Percentiles rank a stretch among this genome's conserved stretches.
Conservation (phyloP, 2,888 invertebrate species). For the Pardosa pseudoannulata region DNA sequence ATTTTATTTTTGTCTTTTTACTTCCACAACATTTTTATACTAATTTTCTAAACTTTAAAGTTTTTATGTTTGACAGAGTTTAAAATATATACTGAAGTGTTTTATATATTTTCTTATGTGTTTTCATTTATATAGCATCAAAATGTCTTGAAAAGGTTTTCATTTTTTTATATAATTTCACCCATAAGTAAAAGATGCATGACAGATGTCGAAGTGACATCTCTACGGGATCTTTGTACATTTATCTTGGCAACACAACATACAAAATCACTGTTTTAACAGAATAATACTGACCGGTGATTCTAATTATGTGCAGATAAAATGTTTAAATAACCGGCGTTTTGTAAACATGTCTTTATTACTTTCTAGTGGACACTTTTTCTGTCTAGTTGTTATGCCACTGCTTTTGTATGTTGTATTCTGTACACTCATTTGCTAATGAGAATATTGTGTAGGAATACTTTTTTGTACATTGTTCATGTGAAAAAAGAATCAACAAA, state of each 20-base stretch:
- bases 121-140: too few species aligned
- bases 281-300: not conserved
- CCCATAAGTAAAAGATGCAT: not conserved
- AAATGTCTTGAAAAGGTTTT: too few species aligned
- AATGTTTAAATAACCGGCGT: not conserved
- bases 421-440: not conserved
- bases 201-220: not conserved
- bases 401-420: slow-evolving; percentile 46
- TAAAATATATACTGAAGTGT: too few species aligned
- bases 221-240: not conserved
- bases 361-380: not conserved
- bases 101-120: too few species aligned
- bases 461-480: slow-evolving; percentile 62
- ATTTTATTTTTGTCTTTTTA: too few species aligned
- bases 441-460: slow-evolving; percentile 20
- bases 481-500: slow-evolving; percentile 33
- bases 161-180: too few species aligned
- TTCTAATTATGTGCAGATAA: not conserved
- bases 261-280: slow-evolving; percentile 19
- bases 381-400: slow-evolving; percentile 22
- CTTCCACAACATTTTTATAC: too few species aligned
- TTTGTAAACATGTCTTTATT: not conserved
- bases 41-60: too few species aligned
- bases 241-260: not conserved
- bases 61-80: too few species aligned